Conservation (phyloP, 2,113 vertebrate genomes). For the Cercocebus atys region DNA sequence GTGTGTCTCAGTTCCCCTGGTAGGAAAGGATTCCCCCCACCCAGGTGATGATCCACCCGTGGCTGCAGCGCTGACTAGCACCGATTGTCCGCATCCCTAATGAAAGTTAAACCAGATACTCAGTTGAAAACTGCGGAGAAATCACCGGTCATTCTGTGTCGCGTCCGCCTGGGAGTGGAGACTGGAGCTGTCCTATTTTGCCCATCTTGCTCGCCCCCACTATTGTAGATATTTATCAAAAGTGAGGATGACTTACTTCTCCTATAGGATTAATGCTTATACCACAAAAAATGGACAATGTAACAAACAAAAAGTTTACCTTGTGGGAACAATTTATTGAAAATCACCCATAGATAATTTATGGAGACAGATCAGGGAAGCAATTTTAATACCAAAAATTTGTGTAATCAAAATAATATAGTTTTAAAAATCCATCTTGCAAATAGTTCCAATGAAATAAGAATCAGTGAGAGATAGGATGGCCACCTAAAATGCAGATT, state of each 20-base stretch:
- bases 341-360: background rate
- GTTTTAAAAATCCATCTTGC: background rate
- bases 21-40: no score
- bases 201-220: no score
- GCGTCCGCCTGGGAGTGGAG: no score
- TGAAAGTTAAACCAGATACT: no score
- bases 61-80: no score
- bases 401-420: background rate
- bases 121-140: no score
- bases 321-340: background rate
- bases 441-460: background rate
- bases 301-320: background rate
- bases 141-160: no score
- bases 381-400: background rate
- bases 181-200: no score
- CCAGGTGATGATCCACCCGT: no score
- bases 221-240: background rate
- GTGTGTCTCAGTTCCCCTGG: no score
- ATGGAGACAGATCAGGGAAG: background rate
- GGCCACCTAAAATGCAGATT: background rate
- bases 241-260: background rate
- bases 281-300: background rate
- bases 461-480: background rate
- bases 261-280: background rate
- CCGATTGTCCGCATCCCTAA: no score